These are phyloP conservation scores for Ifrita kowaldi DNA, from an alignment of 2,113 vertebrate species.

Conservation along the genomic window DNA sequence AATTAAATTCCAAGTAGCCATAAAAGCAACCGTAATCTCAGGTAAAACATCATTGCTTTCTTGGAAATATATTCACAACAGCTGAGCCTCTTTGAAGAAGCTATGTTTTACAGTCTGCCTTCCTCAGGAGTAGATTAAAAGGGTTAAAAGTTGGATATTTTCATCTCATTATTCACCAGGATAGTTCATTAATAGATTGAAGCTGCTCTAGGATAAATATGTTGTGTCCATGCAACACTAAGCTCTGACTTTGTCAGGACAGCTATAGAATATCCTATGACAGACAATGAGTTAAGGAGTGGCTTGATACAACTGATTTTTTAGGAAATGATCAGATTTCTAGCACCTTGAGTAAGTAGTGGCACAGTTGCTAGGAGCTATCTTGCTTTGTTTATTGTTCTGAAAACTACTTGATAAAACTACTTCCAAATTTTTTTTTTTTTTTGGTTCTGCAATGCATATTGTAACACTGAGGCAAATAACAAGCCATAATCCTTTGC, in stretches of 20 bases:
- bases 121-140: not conserved
- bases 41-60: not conserved
- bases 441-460: not conserved
- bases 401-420: not conserved
- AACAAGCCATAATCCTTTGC: not conserved
- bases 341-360: not conserved
- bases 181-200: not conserved
- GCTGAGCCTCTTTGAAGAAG: not conserved
- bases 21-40: not conserved
- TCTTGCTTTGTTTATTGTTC: not conserved
- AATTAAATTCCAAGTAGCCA: not conserved
- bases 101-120: not conserved
- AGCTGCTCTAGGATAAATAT: not conserved
- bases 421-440: not conserved
- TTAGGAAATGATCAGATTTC: not conserved
- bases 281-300: not conserved
- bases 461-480: not conserved
- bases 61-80: not conserved
- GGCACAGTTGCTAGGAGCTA: not conserved
- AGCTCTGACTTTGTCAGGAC: not conserved
- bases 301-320: not conserved
- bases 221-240: not conserved
- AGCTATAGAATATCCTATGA: not conserved
- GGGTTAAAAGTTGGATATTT: not conserved
- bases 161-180: not conserved